Percentiles rank a stretch among this genome's conserved stretches.
Evolutionary conservation across 2,888 invertebrate species (phyloP).

Genomic region (Aleiodes alternator): DNA sequence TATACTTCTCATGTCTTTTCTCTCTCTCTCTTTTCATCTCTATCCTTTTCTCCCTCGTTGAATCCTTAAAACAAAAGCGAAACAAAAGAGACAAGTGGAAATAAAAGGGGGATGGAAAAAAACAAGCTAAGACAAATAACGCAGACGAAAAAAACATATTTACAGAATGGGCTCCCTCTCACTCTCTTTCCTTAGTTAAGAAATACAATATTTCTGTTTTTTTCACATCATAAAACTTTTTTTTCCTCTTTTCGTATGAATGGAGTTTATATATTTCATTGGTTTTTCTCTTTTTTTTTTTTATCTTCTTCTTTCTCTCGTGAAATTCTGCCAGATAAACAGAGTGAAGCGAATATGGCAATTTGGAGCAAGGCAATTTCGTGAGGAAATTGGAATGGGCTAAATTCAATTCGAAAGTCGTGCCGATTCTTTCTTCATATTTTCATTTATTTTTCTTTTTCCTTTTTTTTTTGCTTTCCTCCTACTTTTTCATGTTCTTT

Average conservation of each 20-base stretch:
- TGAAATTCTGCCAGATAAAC: neutral
- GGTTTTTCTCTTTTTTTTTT: neutral
- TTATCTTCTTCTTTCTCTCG: neutral
- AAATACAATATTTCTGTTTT: neutral
- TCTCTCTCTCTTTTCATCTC: neutral
- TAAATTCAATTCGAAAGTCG: conserved; percentile 30
- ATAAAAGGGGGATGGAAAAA: conserved; percentile 1
- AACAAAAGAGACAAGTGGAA: no score
- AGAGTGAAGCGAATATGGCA: conserved; percentile 5
- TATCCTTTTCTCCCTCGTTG: neutral
- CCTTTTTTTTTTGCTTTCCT: no score
- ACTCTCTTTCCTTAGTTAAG: no score
- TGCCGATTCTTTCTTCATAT: conserved; percentile 10
- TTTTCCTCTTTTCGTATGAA: neutral
- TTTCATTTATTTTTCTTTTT: neutral
- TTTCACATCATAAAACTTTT: conserved; percentile 13
- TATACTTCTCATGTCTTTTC: conserved; percentile 30
- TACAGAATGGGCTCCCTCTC: neutral
- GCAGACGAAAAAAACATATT: conserved; percentile 9
- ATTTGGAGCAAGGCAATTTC: neutral
- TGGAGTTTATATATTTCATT: neutral
- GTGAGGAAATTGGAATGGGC: conserved; percentile 19
- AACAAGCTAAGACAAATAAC: conserved; percentile 9
- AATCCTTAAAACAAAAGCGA: no score
- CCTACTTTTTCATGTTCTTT: neutral